Conservation (phyloP, 2,888 invertebrate species). For the Brenthis hecate region DNA sequence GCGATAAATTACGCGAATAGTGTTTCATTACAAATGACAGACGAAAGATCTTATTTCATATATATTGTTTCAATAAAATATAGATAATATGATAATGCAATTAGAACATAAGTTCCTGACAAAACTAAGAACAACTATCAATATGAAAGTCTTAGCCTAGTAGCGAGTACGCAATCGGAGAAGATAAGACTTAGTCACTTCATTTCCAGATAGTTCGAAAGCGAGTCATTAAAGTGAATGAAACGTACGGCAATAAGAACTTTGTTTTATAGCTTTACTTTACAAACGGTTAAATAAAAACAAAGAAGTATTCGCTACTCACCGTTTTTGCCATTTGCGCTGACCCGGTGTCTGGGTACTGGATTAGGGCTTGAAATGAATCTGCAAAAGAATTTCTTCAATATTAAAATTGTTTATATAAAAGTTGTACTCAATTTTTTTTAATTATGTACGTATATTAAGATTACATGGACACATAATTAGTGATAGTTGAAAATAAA, state of each 20-base stretch:
- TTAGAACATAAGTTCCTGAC: conserved; percentile 31
- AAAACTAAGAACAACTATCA: conserved; percentile 45
- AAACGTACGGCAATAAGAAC: conserved; percentile 74
- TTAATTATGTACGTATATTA: not conserved
- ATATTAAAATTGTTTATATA: conserved; percentile 23
- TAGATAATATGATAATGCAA: conserved; percentile 29
- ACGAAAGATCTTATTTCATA: no score
- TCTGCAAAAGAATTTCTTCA: conserved; percentile 83
- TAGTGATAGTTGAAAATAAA: not conserved
- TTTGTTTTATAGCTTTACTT: conserved; percentile 76
- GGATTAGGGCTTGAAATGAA: conserved; percentile 99
- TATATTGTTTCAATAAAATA: not conserved
- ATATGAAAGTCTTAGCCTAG: conserved; percentile 45
- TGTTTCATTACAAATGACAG: no score
- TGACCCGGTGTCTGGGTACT: conserved; percentile 97
- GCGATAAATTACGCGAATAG: no score
- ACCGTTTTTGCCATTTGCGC: conserved; percentile 98
- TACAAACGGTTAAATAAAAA: conserved; percentile 74
- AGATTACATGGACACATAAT: not conserved
- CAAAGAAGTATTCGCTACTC: conserved; percentile 78
- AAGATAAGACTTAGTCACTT: conserved; percentile 59
- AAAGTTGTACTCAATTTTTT: not conserved
- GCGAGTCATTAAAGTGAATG: conserved; percentile 75
- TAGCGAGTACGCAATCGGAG: conserved; percentile 36
- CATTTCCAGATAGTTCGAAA: conserved; percentile 70